A percentile compares a stretch with the other conserved stretches of the same genome.
Evolutionary conservation across 2,797 vertebrate species (phyloP).

Genomic region (Anguilla marmorata): DNA sequence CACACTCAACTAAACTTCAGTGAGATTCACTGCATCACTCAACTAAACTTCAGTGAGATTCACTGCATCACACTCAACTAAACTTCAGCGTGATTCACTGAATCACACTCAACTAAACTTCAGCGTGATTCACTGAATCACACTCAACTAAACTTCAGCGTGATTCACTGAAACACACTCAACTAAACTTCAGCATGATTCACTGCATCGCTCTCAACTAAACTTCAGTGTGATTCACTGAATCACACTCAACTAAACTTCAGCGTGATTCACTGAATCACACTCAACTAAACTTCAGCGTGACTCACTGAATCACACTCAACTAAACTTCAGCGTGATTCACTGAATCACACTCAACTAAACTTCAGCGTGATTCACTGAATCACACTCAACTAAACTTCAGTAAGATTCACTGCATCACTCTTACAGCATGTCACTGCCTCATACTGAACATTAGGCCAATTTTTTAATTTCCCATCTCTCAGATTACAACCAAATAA

Average conservation of each 20-base stretch:
- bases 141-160: background rate
- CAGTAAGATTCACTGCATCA: background rate
- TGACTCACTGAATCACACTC: background rate
- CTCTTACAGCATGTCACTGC: background rate
- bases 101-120: too few relatives aligned
- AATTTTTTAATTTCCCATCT: background rate
- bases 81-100: background rate
- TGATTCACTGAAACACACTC: background rate
- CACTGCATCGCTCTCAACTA: too few relatives aligned
- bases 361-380: background rate
- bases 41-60: background rate
- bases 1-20: too few relatives aligned
- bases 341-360: background rate
- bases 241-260: too few relatives aligned
- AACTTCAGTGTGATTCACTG: too few relatives aligned
- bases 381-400: background rate
- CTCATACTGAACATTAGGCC: background rate
- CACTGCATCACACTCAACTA: background rate
- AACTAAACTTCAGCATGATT: background rate
- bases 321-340: background rate
- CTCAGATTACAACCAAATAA: conserved; percentile 1
- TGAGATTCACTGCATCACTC: too few relatives aligned
- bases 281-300: too few relatives aligned
- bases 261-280: too few relatives aligned
- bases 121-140: background rate